Evolutionary conservation across 1,140 invertebrate genomes (phyloP).

Genomic region (Xylocopa sonorina): DNA sequence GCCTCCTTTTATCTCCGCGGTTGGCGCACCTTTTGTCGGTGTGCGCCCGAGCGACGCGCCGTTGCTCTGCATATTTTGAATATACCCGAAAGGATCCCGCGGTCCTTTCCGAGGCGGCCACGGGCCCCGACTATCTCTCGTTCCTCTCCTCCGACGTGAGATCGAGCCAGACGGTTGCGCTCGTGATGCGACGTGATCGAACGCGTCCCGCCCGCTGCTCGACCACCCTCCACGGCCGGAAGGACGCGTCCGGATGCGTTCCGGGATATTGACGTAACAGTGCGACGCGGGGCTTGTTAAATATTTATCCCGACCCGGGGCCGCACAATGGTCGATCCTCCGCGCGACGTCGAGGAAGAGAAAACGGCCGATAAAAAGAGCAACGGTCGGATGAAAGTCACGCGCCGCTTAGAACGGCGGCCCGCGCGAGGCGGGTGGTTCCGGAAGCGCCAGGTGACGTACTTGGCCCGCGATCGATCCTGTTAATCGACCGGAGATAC

Average conservation of each 20-base stretch:
- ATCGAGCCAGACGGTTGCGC: constrained; percentile 10
- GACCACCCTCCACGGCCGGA: constrained; percentile 54
- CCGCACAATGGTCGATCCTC: constrained; percentile 39
- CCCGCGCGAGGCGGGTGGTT: neutral
- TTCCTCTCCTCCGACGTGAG: constrained; percentile 4
- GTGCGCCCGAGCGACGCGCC: constrained; percentile 59
- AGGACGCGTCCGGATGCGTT: constrained; percentile 52
- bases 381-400: constrained; percentile 46
- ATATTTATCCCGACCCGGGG: constrained; percentile 64
- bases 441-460: constrained; percentile 49
- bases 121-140: neutral
- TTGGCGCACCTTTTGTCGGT: constrained; percentile 62
- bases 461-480: neutral
- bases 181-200: constrained; percentile 59
- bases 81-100: constrained; percentile 50
- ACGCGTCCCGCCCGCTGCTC: constrained; percentile 25
- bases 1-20: constrained; percentile 52
- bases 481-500: constrained; percentile 18
- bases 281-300: constrained; percentile 51
- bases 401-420: constrained; percentile 22
- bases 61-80: constrained; percentile 70
- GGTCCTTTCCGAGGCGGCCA: constrained; percentile 15
- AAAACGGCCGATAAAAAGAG: constrained; percentile 43
- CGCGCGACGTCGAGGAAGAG: neutral
- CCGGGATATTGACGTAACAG: constrained; percentile 62